Percentiles rank a stretch among this genome's conserved stretches.
Evolutionary conservation across 2,888 invertebrate genomes (phyloP).

Genomic region (Gryllus longicercus): DNA sequence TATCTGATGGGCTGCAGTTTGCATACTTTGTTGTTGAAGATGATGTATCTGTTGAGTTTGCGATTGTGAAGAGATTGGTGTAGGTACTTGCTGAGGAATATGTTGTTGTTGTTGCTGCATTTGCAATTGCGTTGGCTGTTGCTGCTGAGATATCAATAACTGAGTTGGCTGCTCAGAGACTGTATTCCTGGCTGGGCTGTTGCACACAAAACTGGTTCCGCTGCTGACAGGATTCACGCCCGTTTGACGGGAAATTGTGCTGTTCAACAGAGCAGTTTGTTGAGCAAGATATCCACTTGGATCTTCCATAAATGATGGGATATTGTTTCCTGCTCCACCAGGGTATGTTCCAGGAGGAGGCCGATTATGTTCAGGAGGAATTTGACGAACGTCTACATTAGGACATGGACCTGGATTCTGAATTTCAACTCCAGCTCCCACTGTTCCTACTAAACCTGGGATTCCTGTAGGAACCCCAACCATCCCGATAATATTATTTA

Average conservation of each 20-base stretch:
- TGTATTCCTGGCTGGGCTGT: slow-evolving; percentile 45
- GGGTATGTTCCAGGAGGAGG: slow-evolving; percentile 43
- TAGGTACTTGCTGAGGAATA: slow-evolving; percentile 40
- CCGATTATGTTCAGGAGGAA: slow-evolving; percentile 50
- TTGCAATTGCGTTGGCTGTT: slow-evolving; percentile 48
- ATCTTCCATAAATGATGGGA: slow-evolving; percentile 85
- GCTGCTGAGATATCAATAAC: slow-evolving; percentile 49
- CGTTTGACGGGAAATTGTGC: slow-evolving; percentile 69
- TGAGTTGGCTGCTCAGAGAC: slow-evolving; percentile 49
- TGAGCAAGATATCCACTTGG: slow-evolving; percentile 87
- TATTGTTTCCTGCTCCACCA: slow-evolving; percentile 35
- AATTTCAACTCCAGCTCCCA: slow-evolving; percentile 31
- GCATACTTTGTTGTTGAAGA: background rate
- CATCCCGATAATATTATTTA: slow-evolving; percentile 34
- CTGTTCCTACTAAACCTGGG: slow-evolving; percentile 23
- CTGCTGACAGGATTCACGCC: slow-evolving; percentile 34
- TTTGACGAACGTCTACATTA: slow-evolving; percentile 58
- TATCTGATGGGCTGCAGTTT: background rate
- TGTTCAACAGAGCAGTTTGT: slow-evolving; percentile 81
- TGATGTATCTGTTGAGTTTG: slow-evolving; percentile 35
- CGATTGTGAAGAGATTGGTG: slow-evolving; percentile 36
- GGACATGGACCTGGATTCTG: slow-evolving; percentile 57
- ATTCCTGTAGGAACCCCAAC: slow-evolving; percentile 31
- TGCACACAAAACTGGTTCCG: slow-evolving; percentile 31
- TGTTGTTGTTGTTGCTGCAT: slow-evolving; percentile 39